Evolutionary conservation across 2,113 vertebrate species (phyloP), one percentile per base, ranked within the genome.

Genomic region (Epinephelus cyanopodus): DNA sequence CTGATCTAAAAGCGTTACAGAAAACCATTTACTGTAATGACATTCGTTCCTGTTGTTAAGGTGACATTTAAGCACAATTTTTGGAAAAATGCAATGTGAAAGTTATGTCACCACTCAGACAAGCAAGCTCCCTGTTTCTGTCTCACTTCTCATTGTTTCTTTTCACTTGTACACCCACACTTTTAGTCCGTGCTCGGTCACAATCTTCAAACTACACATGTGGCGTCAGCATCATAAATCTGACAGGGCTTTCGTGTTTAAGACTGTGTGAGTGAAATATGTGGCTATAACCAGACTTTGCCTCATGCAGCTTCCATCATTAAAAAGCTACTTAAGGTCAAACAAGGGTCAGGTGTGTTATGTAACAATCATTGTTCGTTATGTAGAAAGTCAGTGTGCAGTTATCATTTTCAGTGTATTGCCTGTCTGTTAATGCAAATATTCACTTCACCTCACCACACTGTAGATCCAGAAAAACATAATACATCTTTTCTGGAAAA

Each of bases 251-350:
- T 56, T 23, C 14, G 5, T 25, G 42, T 73, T 57, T 2, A 29
- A 79, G 48, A 74, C 27, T 14, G 9, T 61, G 37, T 5, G 29
- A 15, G 63, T 33, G 27, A 82, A 82, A 72, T 47, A 67, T 29
- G n/a, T 12, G 18, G 63, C 33, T 9, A 9, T 17, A 75, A 47
- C 13, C 47, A 39, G 12, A 14, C n/a, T 15, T 70, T 21, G 11
- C 27, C 37, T 48, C 47, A 45, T 45, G 42, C 9, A 60, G 18
- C 57, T 0, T 48, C 7, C 39, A 21, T 53, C 19, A 54, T 69
- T 57, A 33, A 27, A 45, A 79, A 71, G 42, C 25, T 21, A 62
- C 23, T 2, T 66, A 1, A 54, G 52, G 47, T 62, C 15, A 50
- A 64, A 23, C 74, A 69, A 21, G 68, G 17, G n/a, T 13, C 52